Base-by-base conservation (phyloP, 2,113 vertebrate species). In the Semicossyphus pulcher region DNA sequence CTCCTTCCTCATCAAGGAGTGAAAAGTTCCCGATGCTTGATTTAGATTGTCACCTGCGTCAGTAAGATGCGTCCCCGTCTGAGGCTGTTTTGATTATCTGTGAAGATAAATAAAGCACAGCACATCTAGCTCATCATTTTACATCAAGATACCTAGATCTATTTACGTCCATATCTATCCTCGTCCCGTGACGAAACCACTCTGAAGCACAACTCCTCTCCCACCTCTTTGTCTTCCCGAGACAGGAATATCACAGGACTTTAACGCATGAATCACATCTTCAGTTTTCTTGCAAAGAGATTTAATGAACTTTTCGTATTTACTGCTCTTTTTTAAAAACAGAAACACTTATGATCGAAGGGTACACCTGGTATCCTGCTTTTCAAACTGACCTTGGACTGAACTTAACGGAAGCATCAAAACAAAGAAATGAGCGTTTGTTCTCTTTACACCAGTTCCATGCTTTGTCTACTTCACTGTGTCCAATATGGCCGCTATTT, bases 21-120 rank as follows among this genome's bases (percentile, higher is more conserved):
- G 44, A 75, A 72, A 75, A 23, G 56, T 77, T 66, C 80, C 31
- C 15, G 16, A 72, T 37, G 62, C 80, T 75, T 78, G 72, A 80
- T 79, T 81, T 72, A 69, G 61, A 69, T 45, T 47, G 65, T 45
- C 70, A 74, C 76, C 66, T 80, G 77, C 67, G 79, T 77, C 54
- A 34, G 81, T 79, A 58, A 72, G 63, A 76, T 54, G 56, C 12
- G 7, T 68, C 51, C 56, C 32, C 14, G 8, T 66, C 36, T 10
- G 32, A 78, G 63, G 63, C 61, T 72, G 57, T 71, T 80, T 66
- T 53, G 39, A 63, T 66, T 45, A 69, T 66, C 71, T 82, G 31
- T 61, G 75, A 86, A 81, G 80, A 90, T 81, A 86, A 88, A 86
- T 76, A 85, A 85, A 91, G 89, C 91, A 90, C 86, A 86, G 72